Conservation (phyloP, 1,140 invertebrate species). For the Sipha flava region DNA sequence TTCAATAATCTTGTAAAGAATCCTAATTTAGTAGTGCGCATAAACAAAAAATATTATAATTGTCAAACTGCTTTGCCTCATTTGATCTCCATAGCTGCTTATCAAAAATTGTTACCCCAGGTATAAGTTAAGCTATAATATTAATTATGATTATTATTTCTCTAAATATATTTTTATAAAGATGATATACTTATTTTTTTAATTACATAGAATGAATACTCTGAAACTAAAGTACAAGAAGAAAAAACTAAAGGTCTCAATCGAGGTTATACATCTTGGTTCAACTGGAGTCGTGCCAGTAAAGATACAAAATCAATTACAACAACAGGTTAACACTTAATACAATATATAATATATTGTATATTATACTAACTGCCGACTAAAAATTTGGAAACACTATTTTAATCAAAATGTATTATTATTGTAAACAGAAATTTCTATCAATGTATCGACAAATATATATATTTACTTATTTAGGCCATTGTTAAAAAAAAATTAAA, state of each 20-base stretch:
- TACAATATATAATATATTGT: no score
- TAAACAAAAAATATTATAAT: conserved; percentile 79
- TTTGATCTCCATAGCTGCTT: conserved; percentile 56
- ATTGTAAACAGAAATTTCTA: no score
- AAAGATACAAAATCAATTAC: conserved; percentile 30
- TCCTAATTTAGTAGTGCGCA: conserved; percentile 77
- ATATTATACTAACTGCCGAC: no score
- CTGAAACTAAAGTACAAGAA: conserved; percentile 30
- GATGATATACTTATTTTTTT: neutral
- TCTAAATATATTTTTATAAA: neutral
- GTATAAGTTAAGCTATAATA: neutral
- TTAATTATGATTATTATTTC: neutral
- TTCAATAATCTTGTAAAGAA: conserved; percentile 64
- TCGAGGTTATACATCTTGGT: conserved; percentile 55
- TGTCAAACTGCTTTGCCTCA: conserved; percentile 82
- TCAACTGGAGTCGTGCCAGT: conserved; percentile 56
- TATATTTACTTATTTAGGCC: no score
- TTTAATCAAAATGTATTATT: no score
- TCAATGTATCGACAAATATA: no score
- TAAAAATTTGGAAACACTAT: no score
- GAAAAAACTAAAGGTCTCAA: conserved; percentile 24
- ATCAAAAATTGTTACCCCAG: conserved; percentile 32
- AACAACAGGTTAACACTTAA: neutral
- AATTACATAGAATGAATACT: neutral
- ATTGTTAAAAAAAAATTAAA: no score